Base-by-base conservation (phyloP, 2,113 vertebrate genomes). In the Cyrtonyx montezumae region DNA sequence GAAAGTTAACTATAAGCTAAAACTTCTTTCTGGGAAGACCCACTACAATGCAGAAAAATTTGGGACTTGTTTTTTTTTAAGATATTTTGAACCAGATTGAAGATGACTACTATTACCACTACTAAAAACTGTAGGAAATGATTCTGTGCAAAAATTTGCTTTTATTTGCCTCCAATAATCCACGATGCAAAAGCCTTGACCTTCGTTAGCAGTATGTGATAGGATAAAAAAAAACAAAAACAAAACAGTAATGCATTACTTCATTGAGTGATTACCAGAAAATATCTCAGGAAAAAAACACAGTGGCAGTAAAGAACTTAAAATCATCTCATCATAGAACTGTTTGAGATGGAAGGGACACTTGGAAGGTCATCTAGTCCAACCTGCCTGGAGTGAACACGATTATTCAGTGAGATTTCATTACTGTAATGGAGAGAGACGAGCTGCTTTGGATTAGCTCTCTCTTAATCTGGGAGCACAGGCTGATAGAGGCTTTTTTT, bases 401-500 rank as follows among this genome's bases (percentile, higher is more conserved):
- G 16, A 79, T 87, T 79, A 73, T 79, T 82, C 20, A 15, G 43
- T 36, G 32, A 77, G 42, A 69, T 87, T 77, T 83, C 59, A 55
- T 46, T 55, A 66, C 30, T 53, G 25, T 9, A 68, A 80, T 10
- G 26, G 70, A 5, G 17, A 63, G 13, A 55, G 30, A 43, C 61
- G 40, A 66, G 30, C 37, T 34, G 22, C 30, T 30, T 26, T 55
- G 25, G 28, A 43, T 34, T 40, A 28, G 48, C 36, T 92, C 0
- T 0, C 34, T 66, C 28, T 67, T 69, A n/a, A 61, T 76, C 61
- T 84, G 90, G 90, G 59, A 90, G 82, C 93, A 63, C 59, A 87
- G 10, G n/a, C 69, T 73, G 63, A 87, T 65, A 66, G 63, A 94
- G 63, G 55, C 1, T 17, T 87, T 96, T 96, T 84, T 49, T 62